Conservation (phyloP, 2,888 invertebrate species). For the Aphrophora alni region DNA sequence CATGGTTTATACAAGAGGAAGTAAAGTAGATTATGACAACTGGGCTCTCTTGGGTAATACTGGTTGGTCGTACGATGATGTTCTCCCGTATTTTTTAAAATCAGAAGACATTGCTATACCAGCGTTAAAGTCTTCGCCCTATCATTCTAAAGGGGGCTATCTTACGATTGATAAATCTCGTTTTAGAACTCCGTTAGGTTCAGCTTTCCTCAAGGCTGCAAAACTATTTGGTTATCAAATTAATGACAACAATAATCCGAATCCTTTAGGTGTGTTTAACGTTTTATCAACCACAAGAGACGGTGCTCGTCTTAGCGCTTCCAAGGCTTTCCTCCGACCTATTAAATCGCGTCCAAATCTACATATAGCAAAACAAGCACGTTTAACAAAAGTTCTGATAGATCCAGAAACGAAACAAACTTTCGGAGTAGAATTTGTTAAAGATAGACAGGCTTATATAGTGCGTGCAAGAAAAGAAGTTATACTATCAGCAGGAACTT, state of each 20-base stretch:
- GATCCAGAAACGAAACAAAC: slow-evolving; percentile 67
- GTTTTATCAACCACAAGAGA: slow-evolving; percentile 67
- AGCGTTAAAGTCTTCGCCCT: slow-evolving; percentile 57
- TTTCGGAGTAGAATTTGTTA: slow-evolving; percentile 70
- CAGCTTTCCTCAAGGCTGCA: slow-evolving; percentile 67
- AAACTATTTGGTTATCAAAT: slow-evolving; percentile 69
- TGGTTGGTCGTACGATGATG: slow-evolving; percentile 58
- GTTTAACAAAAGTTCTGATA: slow-evolving; percentile 70
- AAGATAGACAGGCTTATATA: slow-evolving; percentile 58
- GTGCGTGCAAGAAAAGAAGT: slow-evolving; percentile 77
- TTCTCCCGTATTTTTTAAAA: slow-evolving; percentile 57
- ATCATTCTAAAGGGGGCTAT: slow-evolving; percentile 68
- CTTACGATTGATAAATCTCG: slow-evolving; percentile 66
- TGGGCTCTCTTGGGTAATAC: slow-evolving; percentile 60
- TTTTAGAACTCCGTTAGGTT: slow-evolving; percentile 60
- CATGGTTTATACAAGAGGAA: slow-evolving; percentile 63
- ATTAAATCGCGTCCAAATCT: slow-evolving; percentile 68
- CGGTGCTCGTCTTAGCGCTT: slow-evolving; percentile 71
- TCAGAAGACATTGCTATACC: slow-evolving; percentile 53
- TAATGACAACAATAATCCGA: slow-evolving; percentile 72
- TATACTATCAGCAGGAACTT: slow-evolving; percentile 83
- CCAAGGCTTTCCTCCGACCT: slow-evolving; percentile 68
- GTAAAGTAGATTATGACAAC: slow-evolving; percentile 60
- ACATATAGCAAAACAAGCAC: slow-evolving; percentile 66
- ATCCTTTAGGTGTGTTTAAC: slow-evolving; percentile 69